Conservation (phyloP, 2,888 invertebrate species). For the Caenorhabditis parvicauda region DNA sequence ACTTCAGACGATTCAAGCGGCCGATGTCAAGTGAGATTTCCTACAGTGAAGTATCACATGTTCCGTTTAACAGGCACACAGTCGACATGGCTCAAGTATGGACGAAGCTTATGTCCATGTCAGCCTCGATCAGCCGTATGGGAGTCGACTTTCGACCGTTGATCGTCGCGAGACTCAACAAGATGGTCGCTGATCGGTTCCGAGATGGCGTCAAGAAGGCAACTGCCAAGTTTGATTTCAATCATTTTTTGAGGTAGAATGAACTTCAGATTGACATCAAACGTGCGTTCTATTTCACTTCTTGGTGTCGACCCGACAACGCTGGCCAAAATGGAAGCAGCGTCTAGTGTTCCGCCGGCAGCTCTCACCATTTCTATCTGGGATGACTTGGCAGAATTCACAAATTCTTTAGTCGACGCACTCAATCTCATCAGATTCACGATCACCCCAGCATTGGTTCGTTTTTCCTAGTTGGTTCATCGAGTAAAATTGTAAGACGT, state of each 20-base stretch:
- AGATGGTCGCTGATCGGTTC: slow-evolving; percentile 45
- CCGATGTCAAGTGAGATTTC: slow-evolving; percentile 42
- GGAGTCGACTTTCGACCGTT: slow-evolving; percentile 58
- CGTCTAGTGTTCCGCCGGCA: slow-evolving; percentile 32
- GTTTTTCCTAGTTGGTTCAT: too few relatives aligned
- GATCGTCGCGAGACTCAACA: slow-evolving; percentile 42
- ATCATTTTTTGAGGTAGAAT: too few relatives aligned
- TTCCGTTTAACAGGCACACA: slow-evolving; percentile 24
- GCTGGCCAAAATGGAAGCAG: slow-evolving; percentile 14
- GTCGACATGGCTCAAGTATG: slow-evolving; percentile 54
- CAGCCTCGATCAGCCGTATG: slow-evolving; percentile 59
- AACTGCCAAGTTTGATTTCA: slow-evolving; percentile 33
- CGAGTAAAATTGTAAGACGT: too few relatives aligned
- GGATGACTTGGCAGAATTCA: slow-evolving; percentile 59
- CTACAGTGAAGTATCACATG: neutral
- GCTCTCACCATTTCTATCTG: slow-evolving; percentile 58
- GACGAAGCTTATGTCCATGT: slow-evolving; percentile 56
- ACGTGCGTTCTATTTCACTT: slow-evolving; percentile 17
- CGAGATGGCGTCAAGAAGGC: slow-evolving; percentile 36
- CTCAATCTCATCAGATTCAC: slow-evolving; percentile 55
- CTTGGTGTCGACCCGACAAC: slow-evolving; percentile 24
- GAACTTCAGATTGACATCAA: slow-evolving; percentile 9
- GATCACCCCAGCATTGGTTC: slow-evolving; percentile 45
- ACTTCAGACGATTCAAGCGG: slow-evolving; percentile 44
- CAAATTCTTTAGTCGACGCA: slow-evolving; percentile 51